phyloP scores from a whole-genome alignment of 2,113 vertebrate genomes.

The Varanus salvator region DNA sequence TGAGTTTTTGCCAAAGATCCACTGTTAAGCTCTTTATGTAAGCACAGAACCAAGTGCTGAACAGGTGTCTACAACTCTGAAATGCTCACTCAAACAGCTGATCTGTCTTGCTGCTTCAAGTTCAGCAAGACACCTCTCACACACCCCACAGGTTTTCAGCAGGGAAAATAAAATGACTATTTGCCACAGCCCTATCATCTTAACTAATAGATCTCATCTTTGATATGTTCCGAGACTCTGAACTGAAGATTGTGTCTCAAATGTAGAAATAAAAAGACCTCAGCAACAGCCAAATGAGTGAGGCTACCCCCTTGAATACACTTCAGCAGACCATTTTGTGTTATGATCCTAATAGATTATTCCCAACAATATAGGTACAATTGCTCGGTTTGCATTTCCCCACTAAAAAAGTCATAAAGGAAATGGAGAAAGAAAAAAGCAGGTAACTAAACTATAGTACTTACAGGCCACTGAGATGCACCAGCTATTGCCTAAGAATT shows the following conservation, averaged over 20 bases:
- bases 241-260: background rate
- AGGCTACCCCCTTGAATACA: background rate
- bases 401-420: background rate
- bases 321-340: background rate
- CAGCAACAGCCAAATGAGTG: background rate
- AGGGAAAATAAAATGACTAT: background rate
- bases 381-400: background rate
- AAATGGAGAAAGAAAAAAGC: background rate
- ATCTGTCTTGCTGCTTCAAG: background rate
- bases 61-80: background rate
- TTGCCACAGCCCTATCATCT: background rate
- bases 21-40: background rate
- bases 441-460: background rate
- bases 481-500: background rate
- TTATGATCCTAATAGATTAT: background rate
- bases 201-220: background rate
- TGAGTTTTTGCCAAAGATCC: background rate
- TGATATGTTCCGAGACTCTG: background rate
- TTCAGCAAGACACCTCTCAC: background rate
- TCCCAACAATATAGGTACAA: background rate
- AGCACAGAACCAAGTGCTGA: background rate
- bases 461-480: conserved; percentile 3
- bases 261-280: background rate
- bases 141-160: background rate
- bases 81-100: background rate